Percentiles rank a stretch among this genome's conserved stretches.
Conservation (phyloP, 1,140 invertebrate species). For the Euborellia annulipes region DNA sequence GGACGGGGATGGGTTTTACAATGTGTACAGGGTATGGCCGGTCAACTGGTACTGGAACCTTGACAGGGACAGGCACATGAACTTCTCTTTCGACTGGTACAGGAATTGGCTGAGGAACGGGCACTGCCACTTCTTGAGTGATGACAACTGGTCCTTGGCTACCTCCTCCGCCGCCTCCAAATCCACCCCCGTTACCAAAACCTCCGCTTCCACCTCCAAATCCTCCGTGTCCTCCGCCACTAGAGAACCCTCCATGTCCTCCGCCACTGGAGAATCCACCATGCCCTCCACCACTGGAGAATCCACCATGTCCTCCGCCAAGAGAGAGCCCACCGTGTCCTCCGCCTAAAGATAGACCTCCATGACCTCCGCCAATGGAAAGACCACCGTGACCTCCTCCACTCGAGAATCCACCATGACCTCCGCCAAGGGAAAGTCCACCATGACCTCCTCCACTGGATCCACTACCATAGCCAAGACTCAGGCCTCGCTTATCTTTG, state of each 20-base stretch:
- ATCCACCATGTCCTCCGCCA: background rate
- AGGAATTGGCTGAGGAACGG: conserved; percentile 19
- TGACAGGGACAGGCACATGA: conserved; percentile 29
- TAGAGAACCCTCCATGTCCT: background rate
- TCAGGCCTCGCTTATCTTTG: too few species aligned
- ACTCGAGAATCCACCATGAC: conserved; percentile 6
- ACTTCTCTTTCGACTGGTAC: conserved; percentile 18
- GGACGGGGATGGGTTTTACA: conserved; percentile 5
- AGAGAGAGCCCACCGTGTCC: background rate
- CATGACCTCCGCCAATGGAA: background rate
- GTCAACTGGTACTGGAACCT: conserved; percentile 16
- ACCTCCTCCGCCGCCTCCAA: conserved; percentile 10
- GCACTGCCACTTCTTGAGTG: conserved; percentile 24
- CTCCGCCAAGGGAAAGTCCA: conserved; percentile 13
- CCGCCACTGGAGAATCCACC: conserved; percentile 3
- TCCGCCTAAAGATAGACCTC: background rate
- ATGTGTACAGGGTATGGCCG: conserved; percentile 11
- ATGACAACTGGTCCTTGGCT: conserved; percentile 30
- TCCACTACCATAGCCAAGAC: conserved; percentile 1
- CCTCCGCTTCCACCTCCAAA: background rate
- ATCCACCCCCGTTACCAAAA: background rate
- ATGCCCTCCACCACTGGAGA: background rate
- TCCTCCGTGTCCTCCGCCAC: background rate
- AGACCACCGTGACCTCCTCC: conserved; percentile 6
- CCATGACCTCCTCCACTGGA: conserved; percentile 17